phyloP scores from a whole-genome alignment of 2,113 vertebrate genomes.

The Salvelinus fontinalis region DNA sequence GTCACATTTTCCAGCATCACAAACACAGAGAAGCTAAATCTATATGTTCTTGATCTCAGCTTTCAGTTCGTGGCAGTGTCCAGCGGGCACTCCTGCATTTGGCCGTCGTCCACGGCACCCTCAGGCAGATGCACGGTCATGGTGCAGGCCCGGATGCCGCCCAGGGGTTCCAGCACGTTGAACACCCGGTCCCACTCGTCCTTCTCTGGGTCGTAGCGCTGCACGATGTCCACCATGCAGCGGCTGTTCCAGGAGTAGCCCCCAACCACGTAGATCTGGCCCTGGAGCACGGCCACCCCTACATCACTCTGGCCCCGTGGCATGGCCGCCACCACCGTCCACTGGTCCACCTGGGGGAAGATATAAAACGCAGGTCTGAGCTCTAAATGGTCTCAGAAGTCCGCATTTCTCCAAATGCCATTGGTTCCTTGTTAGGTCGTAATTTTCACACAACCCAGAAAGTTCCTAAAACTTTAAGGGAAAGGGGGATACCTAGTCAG shows the following conservation, averaged over 20 bases:
- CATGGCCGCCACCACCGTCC: constrained; percentile 78
- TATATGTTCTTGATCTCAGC: background rate
- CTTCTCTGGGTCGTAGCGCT: constrained; percentile 74
- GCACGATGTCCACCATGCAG: constrained; percentile 82
- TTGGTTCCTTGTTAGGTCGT: too few relatives aligned
- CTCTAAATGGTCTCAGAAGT: too few relatives aligned
- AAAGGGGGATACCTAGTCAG: too few relatives aligned
- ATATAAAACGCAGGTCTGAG: too few relatives aligned
- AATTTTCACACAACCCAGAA: too few relatives aligned
- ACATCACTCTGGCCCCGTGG: constrained; percentile 78
- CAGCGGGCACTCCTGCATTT: constrained; percentile 73
- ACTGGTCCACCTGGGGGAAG: constrained; percentile 70
- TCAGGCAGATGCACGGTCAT: constrained; percentile 79
- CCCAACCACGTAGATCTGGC: constrained; percentile 77
- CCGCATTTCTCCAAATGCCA: too few relatives aligned
- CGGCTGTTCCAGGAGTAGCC: constrained; percentile 84
- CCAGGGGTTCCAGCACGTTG: constrained; percentile 78
- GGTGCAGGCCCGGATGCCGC: constrained; percentile 78
- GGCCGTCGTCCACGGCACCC: constrained; percentile 65
- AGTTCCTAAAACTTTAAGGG: too few relatives aligned
- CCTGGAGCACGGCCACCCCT: constrained; percentile 75
- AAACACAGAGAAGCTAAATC: too few relatives aligned
- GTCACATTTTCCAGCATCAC: too few relatives aligned
- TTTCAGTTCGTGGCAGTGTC: constrained; percentile 61
- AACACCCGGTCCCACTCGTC: constrained; percentile 78